A percentile compares a stretch with the other conserved stretches of the same genome.
Evolutionary conservation across 2,797 vertebrate species (phyloP).

Genomic region (Halcyon badia): DNA sequence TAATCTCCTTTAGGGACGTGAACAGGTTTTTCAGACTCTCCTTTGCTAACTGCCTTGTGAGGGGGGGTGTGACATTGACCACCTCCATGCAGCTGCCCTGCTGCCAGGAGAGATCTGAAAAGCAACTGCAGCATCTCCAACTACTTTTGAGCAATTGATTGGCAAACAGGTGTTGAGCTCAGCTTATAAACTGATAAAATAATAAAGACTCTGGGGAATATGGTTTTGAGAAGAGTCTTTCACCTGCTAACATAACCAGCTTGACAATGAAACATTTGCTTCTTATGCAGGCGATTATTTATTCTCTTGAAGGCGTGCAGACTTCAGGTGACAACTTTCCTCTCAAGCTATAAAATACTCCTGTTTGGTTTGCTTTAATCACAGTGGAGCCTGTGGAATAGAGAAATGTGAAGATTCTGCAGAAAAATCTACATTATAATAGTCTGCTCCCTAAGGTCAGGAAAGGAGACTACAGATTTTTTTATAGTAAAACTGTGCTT

Average conservation of each 20-base stretch:
- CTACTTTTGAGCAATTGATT: not conserved
- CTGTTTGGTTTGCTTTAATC: not conserved
- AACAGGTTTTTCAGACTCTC: not conserved
- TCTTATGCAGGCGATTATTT: not conserved
- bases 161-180: not conserved
- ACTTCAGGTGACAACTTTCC: not conserved
- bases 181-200: not conserved
- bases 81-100: not conserved
- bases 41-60: not conserved
- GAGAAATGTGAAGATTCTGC: not conserved
- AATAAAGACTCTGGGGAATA: not conserved
- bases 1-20: not conserved
- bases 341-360: not conserved
- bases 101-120: not conserved
- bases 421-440: not conserved
- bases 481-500: not conserved
- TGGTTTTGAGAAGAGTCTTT: not conserved
- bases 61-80: accelerated
- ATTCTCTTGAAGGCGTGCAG: not conserved
- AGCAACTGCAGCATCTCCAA: not conserved
- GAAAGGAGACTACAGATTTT: not conserved
- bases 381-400: not conserved
- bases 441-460: not conserved
- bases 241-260: not conserved
- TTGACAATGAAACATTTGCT: not conserved